Conservation (phyloP, 2,797 vertebrate species). For the Typhlichthys eigenmanni region DNA sequence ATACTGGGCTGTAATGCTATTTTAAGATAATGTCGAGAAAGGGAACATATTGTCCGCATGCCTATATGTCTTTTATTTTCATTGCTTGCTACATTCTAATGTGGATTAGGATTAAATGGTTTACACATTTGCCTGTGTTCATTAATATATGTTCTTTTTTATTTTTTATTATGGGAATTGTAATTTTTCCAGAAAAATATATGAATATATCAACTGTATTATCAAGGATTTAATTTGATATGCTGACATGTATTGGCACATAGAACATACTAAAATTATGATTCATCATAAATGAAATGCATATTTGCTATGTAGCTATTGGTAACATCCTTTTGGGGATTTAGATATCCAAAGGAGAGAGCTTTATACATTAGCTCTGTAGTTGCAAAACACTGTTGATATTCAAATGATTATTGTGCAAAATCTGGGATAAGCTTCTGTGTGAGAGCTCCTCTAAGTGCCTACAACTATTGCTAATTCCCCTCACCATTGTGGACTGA, state of each 20-base stretch:
- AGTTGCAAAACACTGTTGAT: conserved; percentile 99
- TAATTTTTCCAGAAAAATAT: conserved; percentile 11
- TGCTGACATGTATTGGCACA: background rate
- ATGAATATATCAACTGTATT: background rate
- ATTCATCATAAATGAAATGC: conserved; percentile 57
- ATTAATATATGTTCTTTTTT: background rate
- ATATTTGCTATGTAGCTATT: conserved; percentile 83
- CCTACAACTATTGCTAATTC: conserved; percentile 99
- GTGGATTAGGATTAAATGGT: background rate
- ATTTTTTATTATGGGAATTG: background rate
- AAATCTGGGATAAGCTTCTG: conserved; percentile 99
- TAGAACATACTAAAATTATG: conserved; percentile 43
- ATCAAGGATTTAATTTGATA: conserved; percentile 8
- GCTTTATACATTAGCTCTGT: conserved; percentile 99
- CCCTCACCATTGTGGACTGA: conserved; percentile 95
- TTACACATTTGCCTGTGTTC: background rate
- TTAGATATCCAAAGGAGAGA: conserved; percentile 93
- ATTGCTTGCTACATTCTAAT: background rate
- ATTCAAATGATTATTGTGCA: conserved; percentile 99
- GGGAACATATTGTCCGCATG: background rate
- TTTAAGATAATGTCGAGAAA: background rate
- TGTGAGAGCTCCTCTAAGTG: conserved; percentile 99
- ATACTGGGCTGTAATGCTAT: background rate
- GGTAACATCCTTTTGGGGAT: conserved; percentile 85
- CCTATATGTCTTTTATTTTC: background rate